Evolutionary conservation across 2,888 invertebrate genomes (phyloP), one percentile per base, ranked within the genome.

Genomic region (Hemithea aestivaria): DNA sequence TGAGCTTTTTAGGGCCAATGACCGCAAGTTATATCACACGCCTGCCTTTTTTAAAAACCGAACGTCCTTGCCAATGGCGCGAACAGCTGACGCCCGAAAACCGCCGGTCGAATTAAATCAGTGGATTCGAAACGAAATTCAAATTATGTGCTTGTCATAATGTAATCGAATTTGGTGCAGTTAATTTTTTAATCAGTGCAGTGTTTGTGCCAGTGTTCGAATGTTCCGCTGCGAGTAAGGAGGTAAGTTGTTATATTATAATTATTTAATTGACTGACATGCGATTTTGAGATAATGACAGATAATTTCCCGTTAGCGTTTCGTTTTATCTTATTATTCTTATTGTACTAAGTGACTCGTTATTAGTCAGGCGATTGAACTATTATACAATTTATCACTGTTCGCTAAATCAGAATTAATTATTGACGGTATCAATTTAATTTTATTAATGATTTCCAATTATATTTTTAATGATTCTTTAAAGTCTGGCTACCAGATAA

Each of bases 31-130:
- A 69, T 67, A 64, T 68, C 66, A 71, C 57, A 62, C 64, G 54
- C 61, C 56, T 62, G 62, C 65, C 57, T 69, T 50, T 63, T 60
- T 62, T 67, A 58, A 53, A 54, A 55, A 51, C 48, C 59, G 59
- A 65, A 76, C 79, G 82, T 75, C 82, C 82, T 82, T 80, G 69
- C 58, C 46, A 27, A 32, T 56, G 48, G 55, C 65, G 67, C 72
- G 66, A 79, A 66, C 82, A 82, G 82, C 82, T 82, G 82, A 79
- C 53, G 40, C 24, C 35, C 52, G 41, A 53, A 59, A 58, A 35
- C 26, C 34, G 28, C 29, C 11, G 32, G 37, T 36, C 24, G 8
- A 35, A 27, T 12, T 27, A 30, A 28, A 33, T 20, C 27, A 7
- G 26, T 47, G 27, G n/a, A 23, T 26, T 32, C 27, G 32, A 7